phyloP scores from a whole-genome alignment of 2,797 vertebrate genomes.

The Trachurus trachurus region DNA sequence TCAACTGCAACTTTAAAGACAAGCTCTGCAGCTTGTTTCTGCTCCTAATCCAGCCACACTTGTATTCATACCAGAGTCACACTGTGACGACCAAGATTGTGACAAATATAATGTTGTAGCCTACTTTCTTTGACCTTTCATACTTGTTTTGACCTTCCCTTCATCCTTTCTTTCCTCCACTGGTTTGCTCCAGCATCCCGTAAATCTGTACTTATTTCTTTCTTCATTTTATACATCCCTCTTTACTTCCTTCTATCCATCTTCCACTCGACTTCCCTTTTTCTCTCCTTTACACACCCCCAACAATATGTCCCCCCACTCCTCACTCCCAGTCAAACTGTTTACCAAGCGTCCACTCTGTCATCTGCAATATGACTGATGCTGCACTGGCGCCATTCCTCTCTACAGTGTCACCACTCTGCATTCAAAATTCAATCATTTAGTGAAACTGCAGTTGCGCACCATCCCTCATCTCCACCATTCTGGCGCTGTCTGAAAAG shows the following conservation, averaged over 20 bases:
- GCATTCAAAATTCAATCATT: conserved; percentile 83
- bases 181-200: not conserved
- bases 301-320: conserved; percentile 21
- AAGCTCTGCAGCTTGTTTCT: conserved; percentile 38
- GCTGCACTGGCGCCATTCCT: conserved; percentile 66
- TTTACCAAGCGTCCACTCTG: conserved; percentile 64
- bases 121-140: not conserved
- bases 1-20: conserved; percentile 37
- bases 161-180: conserved; percentile 4
- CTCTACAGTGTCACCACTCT: conserved; percentile 70
- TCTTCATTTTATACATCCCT: conserved; percentile 25
- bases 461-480: conserved; percentile 66
- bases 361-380: conserved; percentile 74
- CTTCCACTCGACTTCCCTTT: not conserved
- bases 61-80: conserved; percentile 11
- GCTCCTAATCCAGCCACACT: conserved; percentile 25
- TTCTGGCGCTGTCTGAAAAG: conserved; percentile 60
- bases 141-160: not conserved
- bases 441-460: conserved; percentile 67
- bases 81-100: conserved; percentile 27
- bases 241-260: conserved; percentile 19
- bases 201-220: not conserved
- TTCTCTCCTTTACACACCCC: conserved; percentile 2
- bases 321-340: conserved; percentile 30
- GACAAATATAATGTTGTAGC: not conserved